A percentile compares a stretch with the other conserved stretches of the same genome.
Conservation (phyloP, 1,140 invertebrate genomes). For the Frieseomelitta varia region DNA sequence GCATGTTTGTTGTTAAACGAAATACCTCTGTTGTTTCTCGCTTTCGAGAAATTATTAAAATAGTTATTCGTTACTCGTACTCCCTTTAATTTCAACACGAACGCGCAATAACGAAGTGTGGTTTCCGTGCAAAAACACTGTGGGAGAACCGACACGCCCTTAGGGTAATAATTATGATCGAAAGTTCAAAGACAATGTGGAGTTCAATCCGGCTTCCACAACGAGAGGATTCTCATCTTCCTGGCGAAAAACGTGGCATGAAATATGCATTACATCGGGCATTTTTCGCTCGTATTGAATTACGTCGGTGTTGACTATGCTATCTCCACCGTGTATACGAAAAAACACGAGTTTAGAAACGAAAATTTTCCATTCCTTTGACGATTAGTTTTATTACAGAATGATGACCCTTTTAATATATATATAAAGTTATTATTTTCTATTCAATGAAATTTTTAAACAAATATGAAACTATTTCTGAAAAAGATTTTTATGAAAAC, state of each 20-base stretch:
- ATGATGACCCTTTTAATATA: no score
- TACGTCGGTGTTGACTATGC: background rate
- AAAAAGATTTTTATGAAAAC: no score
- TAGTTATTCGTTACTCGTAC: background rate
- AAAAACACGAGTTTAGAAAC: no score
- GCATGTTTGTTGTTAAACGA: no score
- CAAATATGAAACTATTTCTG: no score
- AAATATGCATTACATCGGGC: conserved; percentile 11
- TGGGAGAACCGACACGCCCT: background rate
- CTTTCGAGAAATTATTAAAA: background rate
- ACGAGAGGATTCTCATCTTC: conserved; percentile 19
- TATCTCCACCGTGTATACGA: background rate
- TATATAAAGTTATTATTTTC: no score
- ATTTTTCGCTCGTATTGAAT: conserved; percentile 5
- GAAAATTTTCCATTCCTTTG: background rate
- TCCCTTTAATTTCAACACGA: background rate
- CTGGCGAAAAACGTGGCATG: background rate
- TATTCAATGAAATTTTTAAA: no score
- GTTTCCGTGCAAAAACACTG: background rate
- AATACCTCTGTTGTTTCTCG: no score
- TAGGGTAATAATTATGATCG: background rate
- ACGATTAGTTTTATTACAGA: no score
- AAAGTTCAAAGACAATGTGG: background rate
- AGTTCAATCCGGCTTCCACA: background rate
- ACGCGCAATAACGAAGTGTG: background rate